Percentiles rank a stretch among this genome's conserved stretches.
Evolutionary conservation across 2,113 vertebrate species (phyloP).

Genomic region (Carlito syrichta): DNA sequence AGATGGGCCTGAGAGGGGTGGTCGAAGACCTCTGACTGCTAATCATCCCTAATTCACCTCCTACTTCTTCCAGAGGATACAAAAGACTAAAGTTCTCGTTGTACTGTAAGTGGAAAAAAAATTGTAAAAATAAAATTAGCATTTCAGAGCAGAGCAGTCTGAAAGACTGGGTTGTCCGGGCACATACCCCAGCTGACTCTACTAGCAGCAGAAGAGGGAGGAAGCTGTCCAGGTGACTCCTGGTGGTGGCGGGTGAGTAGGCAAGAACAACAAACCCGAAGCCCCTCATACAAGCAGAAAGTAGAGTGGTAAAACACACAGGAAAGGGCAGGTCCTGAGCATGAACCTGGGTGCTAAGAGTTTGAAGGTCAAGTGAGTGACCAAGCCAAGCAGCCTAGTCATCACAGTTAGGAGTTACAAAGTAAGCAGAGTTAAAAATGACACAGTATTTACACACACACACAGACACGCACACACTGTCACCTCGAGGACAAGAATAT

Average conservation of each 20-base stretch:
- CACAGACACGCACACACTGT: rapidly evolving
- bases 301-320: background rate
- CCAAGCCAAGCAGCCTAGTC: background rate
- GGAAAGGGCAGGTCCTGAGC: background rate
- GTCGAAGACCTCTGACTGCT: background rate
- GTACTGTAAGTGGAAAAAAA: background rate
- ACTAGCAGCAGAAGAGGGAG: background rate
- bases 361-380: background rate
- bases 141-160: slow-evolving; percentile 3
- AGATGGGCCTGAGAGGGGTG: background rate
- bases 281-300: background rate
- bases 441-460: background rate
- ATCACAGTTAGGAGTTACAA: background rate
- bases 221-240: background rate
- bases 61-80: slow-evolving; percentile 3
- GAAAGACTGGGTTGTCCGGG: background rate
- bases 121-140: slow-evolving; percentile 13
- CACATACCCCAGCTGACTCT: background rate
- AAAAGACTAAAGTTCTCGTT: background rate
- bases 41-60: slow-evolving; percentile 22
- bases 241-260: background rate
- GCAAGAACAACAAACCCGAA: background rate
- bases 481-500: background rate
- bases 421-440: background rate
- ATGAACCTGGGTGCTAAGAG: background rate